phyloP scores from a whole-genome alignment of 2,888 invertebrate species.

The Thereva nobilitata region DNA sequence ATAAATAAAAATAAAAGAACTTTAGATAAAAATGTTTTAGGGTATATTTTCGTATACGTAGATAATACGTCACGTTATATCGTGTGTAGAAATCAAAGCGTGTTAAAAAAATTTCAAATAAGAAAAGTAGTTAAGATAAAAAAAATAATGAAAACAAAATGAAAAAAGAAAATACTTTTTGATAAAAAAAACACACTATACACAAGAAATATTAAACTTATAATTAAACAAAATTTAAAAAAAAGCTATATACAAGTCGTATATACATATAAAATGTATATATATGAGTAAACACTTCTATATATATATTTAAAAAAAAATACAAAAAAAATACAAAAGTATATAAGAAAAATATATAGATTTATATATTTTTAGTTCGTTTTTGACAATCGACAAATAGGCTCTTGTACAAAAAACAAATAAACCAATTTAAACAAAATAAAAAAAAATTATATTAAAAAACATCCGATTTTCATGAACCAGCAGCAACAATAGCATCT shows the following conservation, averaged over 20 bases:
- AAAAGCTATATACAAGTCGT: slow-evolving; percentile 42
- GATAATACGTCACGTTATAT: slow-evolving; percentile 39
- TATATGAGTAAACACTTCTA: slow-evolving; percentile 43
- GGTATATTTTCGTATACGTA: slow-evolving; percentile 45
- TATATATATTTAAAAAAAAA: slow-evolving; percentile 43
- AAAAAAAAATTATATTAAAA: slow-evolving; percentile 29
- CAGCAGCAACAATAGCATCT: slow-evolving; percentile 41
- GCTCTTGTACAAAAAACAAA: slow-evolving; percentile 55
- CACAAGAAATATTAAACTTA: slow-evolving; percentile 42
- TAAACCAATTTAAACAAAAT: slow-evolving; percentile 30
- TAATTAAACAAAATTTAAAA: slow-evolving; percentile 38
- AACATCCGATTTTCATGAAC: slow-evolving; percentile 38
- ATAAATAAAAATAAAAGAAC: not conserved
- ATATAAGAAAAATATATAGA: slow-evolving; percentile 37
- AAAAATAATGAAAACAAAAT: slow-evolving; percentile 38
- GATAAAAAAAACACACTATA: slow-evolving; percentile 36
- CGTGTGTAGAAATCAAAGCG: slow-evolving; percentile 27
- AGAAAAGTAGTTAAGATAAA: slow-evolving; percentile 38
- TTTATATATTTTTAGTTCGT: slow-evolving; percentile 53
- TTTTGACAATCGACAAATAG: slow-evolving; percentile 61
- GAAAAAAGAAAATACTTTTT: slow-evolving; percentile 21
- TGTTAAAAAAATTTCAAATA: slow-evolving; percentile 28
- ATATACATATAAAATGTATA: slow-evolving; percentile 42
- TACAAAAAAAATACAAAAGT: slow-evolving; percentile 30
- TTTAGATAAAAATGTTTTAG: slow-evolving; percentile 39